Evolutionary conservation across 2,113 vertebrate genomes (phyloP).

Genomic region (Notarius quadriscutis): DNA sequence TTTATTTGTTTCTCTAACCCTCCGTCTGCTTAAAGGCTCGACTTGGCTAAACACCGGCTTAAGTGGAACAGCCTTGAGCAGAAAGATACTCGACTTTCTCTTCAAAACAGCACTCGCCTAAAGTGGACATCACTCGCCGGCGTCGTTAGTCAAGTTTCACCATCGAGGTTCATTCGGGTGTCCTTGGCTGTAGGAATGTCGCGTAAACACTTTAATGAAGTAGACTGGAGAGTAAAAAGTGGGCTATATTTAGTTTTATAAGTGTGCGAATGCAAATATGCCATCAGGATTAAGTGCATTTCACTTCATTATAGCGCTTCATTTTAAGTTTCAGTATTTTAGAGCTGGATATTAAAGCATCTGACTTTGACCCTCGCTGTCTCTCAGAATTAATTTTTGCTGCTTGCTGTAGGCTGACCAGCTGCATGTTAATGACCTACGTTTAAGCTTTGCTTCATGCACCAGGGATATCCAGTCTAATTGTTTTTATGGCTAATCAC

Average conservation of each 20-base stretch:
- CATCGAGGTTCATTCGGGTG: not conserved
- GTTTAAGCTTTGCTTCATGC: not conserved
- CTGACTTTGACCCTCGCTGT: not conserved
- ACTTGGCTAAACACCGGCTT: constrained; percentile 36
- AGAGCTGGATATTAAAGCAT: not conserved
- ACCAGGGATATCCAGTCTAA: not conserved
- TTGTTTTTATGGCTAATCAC: not conserved
- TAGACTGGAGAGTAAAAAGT: too few relatives aligned
- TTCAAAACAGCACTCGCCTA: constrained; percentile 33
- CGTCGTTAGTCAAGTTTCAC: constrained; percentile 33
- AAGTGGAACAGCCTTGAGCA: constrained; percentile 41
- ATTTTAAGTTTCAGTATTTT: not conserved
- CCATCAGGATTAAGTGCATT: not conserved
- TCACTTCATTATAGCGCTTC: not conserved
- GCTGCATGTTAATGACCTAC: not conserved
- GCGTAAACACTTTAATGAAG: not conserved
- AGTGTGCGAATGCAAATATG: not conserved
- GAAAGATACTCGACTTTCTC: constrained; percentile 33
- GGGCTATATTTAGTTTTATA: not conserved
- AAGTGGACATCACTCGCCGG: constrained; percentile 31
- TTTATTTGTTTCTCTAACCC: constrained; percentile 46
- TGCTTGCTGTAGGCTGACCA: not conserved
- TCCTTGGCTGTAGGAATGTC: not conserved
- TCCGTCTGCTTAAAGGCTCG: constrained; percentile 41
- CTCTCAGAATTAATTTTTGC: not conserved